phyloP scores from a whole-genome alignment of 2,888 invertebrate species.

The Antheraea assamensis region DNA sequence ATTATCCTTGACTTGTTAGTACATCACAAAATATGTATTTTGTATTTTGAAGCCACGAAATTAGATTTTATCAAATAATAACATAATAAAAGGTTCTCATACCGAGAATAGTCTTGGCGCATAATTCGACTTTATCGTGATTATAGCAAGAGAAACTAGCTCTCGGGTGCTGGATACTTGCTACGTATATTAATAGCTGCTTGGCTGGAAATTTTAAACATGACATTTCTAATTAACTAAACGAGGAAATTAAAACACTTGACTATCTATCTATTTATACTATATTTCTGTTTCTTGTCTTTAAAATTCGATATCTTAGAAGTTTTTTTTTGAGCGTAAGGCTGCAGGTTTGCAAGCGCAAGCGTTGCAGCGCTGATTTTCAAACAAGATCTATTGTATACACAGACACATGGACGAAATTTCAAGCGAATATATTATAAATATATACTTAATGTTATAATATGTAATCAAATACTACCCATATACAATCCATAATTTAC shows the following conservation, averaged over 20 bases:
- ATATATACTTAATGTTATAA: too few species aligned
- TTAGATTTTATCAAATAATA: neutral
- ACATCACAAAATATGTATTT: slow-evolving; percentile 32
- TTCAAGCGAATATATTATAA: too few species aligned
- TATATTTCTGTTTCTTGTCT: neutral
- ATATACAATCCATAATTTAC: too few species aligned
- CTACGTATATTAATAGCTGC: neutral
- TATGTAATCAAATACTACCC: too few species aligned
- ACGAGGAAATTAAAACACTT: neutral
- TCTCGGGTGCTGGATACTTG: neutral
- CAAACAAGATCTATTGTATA: too few species aligned
- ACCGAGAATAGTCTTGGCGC: neutral
- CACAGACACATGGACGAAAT: too few species aligned
- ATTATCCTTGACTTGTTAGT: slow-evolving; percentile 39
- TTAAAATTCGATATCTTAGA: too few species aligned
- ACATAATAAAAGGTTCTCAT: neutral
- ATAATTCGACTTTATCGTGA: neutral
- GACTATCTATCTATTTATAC: too few species aligned
- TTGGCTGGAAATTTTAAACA: neutral
- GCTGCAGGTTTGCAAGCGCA: too few species aligned
- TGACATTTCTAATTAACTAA: neutral
- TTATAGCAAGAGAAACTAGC: neutral
- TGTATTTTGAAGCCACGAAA: slow-evolving; percentile 29
- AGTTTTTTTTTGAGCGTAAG: too few species aligned
- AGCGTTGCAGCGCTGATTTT: too few species aligned